Base-by-base conservation (phyloP, 2,888 invertebrate genomes). In the Caenorhabditis doughertyi region DNA sequence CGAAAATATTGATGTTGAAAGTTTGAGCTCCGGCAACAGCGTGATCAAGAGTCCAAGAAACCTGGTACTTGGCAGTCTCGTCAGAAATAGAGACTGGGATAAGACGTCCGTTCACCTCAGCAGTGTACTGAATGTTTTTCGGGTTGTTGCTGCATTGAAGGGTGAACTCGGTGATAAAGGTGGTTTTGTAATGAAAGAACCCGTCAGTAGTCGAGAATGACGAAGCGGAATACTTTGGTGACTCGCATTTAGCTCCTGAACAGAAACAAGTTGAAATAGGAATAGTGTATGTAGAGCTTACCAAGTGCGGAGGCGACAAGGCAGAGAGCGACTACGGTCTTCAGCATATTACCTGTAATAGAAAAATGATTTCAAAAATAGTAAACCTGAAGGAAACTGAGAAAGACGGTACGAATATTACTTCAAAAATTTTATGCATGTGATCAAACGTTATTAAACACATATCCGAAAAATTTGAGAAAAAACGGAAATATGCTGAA, bases 131-230 rank as follows among this genome's bases (percentile, higher is more conserved):
- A 84, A 95, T 94, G 92, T 93, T 93, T 93, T 93, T 92, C 44
- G 92, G 90, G 68, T 92, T 92, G 89, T 93, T 93, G 81, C 92
- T 91, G 89, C 98, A 98, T 91, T 95, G 95, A 53, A 98, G 93
- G 11, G 95, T 94, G 93, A 98, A 97, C 93, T 97, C 96, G 16
- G 95, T 95, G 89, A 98, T 95, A 92, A 96, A 96, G 0, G 96
- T 97, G 87, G 97, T 95, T 77, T 86, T 87, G 85, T 95, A 95
- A 13, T 98, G 95, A 83, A 97, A 95, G 60, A 97, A 96, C 0
- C 96, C 96, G 93, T 98, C 98, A 92, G 95, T 94, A 21, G 97
- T 97, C 58, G 97, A 96, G 93, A 97, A 97, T 0, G 95, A 95
- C 68, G 94, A 94, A n/a, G 95, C 94, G n/a, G 92, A 91, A 56